Evolutionary conservation across 1,140 invertebrate genomes (phyloP).

Genomic region (Macrotrachela quadricornifera): DNA sequence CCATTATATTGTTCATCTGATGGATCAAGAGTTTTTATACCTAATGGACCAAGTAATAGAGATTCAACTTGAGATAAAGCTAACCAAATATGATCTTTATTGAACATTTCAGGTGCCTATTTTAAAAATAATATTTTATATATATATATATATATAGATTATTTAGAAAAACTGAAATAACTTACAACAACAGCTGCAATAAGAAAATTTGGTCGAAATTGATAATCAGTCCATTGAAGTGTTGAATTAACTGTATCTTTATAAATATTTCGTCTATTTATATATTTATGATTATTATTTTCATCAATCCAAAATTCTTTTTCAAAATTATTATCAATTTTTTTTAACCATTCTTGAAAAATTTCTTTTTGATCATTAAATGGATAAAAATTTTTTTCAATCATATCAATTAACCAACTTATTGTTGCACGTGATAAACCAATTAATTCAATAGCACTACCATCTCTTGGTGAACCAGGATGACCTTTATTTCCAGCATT

Average conservation of each 20-base stretch:
- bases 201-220: constrained; percentile 75
- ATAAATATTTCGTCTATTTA: constrained; percentile 70
- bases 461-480: constrained; percentile 43
- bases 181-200: constrained; percentile 57
- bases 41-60: constrained; percentile 66
- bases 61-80: constrained; percentile 54
- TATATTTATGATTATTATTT: constrained; percentile 31
- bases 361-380: too few species aligned
- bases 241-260: constrained; percentile 67
- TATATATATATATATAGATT: too few species aligned
- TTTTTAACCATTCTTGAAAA: constrained; percentile 61
- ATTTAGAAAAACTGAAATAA: constrained; percentile 73
- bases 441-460: constrained; percentile 77
- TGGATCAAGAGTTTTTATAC: constrained; percentile 86
- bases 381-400: too few species aligned
- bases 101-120: constrained; percentile 56
- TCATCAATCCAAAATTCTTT: constrained; percentile 56
- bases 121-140: too few species aligned
- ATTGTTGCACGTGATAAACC: constrained; percentile 50
- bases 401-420: too few species aligned
- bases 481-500: constrained; percentile 48
- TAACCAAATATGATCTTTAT: constrained; percentile 54
- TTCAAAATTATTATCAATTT: constrained; percentile 64
- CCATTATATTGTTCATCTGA: constrained; percentile 78
- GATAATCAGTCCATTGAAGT: constrained; percentile 71